Evolutionary conservation across 2,888 invertebrate species (phyloP), one percentile per base, ranked within the genome.

Genomic region (Aethes cnicana): DNA sequence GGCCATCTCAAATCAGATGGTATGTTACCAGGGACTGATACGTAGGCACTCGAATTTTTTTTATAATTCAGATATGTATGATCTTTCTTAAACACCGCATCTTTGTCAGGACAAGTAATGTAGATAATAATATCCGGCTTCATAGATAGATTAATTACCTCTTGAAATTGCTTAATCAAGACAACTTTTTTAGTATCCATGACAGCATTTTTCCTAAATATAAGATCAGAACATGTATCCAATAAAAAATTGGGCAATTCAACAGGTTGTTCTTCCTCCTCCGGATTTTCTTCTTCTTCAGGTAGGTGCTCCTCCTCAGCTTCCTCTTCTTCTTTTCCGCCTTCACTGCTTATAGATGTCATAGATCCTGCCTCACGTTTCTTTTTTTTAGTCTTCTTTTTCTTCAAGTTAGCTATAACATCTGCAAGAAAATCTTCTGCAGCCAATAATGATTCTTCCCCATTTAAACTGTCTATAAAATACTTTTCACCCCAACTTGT

Each of bases 81-180:
- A 37, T 46, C 57, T 62, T 73, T 81, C 67, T 81, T 90, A 9
- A 75, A 75, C 16, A 91, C 62, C n/a, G 90, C 78, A 64, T 93
- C 93, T 42, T 69, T 69, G 56, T 91, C 90, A 16, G 91, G 82
- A 56, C 92, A 91, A 28, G 85, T 84, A 1, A 92, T 66, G 62
- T 92, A 90, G 59, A 93, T 86, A 14, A 93, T 81, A 30, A 93
- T 65, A 59, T 84, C 74, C n/a, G 91, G 89, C 55, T 77, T 76
- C 48, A 83, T 55, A 17, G 68, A 56, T 58, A 84, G 74, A 47
- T 69, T 63, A 25, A 85, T 79, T 44, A 87, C n/a, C 44, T 73
- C 66, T 47, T 75, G 54, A 25, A 82, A 55, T 66, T 89, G 89
- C 41, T 73, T 54, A 11, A 84, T 41, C 20, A 81, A 50, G 18